Base-by-base conservation (phyloP, 2,888 invertebrate genomes). In the Alloplasta piceator region DNA sequence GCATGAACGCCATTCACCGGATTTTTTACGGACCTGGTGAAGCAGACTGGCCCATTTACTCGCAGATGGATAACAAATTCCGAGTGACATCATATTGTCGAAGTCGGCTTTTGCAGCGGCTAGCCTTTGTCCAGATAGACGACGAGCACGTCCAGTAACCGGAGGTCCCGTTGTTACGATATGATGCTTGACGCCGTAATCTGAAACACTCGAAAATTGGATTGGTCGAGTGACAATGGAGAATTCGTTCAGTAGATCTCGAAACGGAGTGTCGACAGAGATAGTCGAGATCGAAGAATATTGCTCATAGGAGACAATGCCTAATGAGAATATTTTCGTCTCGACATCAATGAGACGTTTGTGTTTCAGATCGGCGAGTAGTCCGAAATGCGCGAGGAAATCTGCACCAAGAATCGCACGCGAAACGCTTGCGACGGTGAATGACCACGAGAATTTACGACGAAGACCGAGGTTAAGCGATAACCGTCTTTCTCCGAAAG, bases 11-110 rank as follows among this genome's bases (percentile, higher is more conserved):
- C 89, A 50, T 12, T 50, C 50, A 1, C 50, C 50, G 0, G 50
- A 50, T 7, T 50, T 50, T 9, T 50, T 50, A 4, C 5, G n/a
- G n/a, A 50, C 87, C 55, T 88, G 58, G 74, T 88, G 90, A 0
- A 93, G 81, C 1, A 91, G 92, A 48, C 88, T 90, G 0, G 92
- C 86, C 92, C 91, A 93, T 2, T 85, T 80, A 48, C 91, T 91
- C 6, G 87, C 89, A 0, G 92, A 92, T 0, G 91, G 92, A 5
- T 92, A 85, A 46, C 91, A 91, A 10, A 92, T 91, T 0, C 92
- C 92, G 26, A 85, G 76, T 16, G 92, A 86, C 4, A 88, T 78
- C 89, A 92, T 87, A 12, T n/a, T 10, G 1, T 50, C 5, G 80
- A 92, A 91, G 73, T 91, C 89, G 1, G 83, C 73, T 74, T 89